phyloP scores from a whole-genome alignment of 1,140 invertebrate genomes.

The Trinorchestia longiramus region DNA sequence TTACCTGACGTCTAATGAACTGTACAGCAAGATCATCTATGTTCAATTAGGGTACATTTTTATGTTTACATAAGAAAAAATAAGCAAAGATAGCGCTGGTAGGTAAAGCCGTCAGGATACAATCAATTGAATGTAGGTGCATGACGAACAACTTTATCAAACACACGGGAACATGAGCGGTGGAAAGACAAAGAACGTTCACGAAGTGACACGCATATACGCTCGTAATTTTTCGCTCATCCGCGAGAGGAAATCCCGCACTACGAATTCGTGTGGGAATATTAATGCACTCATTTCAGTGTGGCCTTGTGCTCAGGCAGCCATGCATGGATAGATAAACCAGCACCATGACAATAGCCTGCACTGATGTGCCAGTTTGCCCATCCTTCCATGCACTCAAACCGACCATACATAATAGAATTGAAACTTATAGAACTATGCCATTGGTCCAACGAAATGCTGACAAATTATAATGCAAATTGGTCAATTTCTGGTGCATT shows the following conservation, averaged over 20 bases:
- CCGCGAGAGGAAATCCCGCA: slow-evolving; percentile 17
- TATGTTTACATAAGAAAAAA: not conserved
- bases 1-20: not conserved
- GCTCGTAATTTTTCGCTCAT: slow-evolving; percentile 7
- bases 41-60: not conserved
- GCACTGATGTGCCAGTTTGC: not conserved
- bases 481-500: too few species aligned
- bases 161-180: not conserved
- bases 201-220: not conserved
- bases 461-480: too few species aligned
- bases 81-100: not conserved
- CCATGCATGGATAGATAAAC: not conserved
- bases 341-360: not conserved
- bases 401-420: not conserved
- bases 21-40: not conserved
- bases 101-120: not conserved
- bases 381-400: not conserved
- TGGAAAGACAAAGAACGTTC: not conserved
- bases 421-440: not conserved
- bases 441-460: not conserved
- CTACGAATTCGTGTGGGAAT: not conserved
- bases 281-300: slow-evolving; percentile 28
- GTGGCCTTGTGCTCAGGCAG: slow-evolving; percentile 4
- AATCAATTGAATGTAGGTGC: not conserved
- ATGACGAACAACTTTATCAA: not conserved